Evolutionary conservation across 2,113 vertebrate genomes (phyloP).

Genomic region (Thamnophis sirtalis): DNA sequence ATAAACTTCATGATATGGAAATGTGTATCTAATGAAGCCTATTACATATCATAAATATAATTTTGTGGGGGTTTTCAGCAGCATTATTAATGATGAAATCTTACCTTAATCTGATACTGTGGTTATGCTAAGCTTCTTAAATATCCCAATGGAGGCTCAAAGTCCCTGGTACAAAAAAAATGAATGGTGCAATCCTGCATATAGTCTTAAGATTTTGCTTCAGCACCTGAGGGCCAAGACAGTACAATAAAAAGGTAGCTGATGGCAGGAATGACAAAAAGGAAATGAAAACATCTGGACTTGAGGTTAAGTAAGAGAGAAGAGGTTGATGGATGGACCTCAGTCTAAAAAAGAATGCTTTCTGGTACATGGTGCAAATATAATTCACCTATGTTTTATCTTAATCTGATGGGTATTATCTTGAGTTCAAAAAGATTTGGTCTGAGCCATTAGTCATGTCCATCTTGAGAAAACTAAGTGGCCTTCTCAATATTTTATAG

Average conservation of each 20-base stretch:
- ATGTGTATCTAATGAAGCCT: background rate
- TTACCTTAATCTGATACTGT: background rate
- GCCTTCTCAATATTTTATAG: background rate
- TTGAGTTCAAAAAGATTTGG: background rate
- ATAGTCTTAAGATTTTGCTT: background rate
- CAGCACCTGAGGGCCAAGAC: background rate
- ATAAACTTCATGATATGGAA: background rate
- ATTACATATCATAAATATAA: background rate
- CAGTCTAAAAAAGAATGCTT: conserved; percentile 24
- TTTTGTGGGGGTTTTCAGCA: background rate
- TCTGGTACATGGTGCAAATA: background rate
- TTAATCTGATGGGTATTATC: conserved; percentile 18
- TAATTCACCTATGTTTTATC: conserved; percentile 17
- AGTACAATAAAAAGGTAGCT: background rate
- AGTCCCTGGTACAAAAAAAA: background rate
- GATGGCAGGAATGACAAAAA: conserved; percentile 12
- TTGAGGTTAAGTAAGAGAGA: background rate
- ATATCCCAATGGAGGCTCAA: background rate
- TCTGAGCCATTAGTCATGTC: background rate
- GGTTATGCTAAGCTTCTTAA: background rate
- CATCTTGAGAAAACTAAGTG: background rate
- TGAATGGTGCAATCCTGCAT: background rate
- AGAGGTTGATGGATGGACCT: conserved; percentile 15
- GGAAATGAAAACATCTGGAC: background rate
- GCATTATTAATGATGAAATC: background rate